phyloP scores from a whole-genome alignment of 2,113 vertebrate species.

The Struthio camelus region DNA sequence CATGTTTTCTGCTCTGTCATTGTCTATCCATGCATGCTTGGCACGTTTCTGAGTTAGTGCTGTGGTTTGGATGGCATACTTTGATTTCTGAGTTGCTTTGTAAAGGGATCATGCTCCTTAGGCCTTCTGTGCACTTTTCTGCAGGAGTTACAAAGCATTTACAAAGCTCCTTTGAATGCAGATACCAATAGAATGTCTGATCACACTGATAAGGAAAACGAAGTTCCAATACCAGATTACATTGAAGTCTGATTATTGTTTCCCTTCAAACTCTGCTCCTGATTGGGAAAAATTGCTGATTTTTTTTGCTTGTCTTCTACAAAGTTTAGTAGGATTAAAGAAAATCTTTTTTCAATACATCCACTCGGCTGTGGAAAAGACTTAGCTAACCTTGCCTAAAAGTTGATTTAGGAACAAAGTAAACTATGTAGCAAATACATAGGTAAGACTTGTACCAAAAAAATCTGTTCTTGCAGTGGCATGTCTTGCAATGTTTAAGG shows the following conservation, averaged over 20 bases:
- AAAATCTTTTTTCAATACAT: neutral
- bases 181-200: neutral
- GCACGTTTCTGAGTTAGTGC: neutral
- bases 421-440: neutral
- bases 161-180: neutral
- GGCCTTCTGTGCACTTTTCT: neutral
- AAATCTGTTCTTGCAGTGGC: neutral
- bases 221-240: neutral
- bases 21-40: neutral
- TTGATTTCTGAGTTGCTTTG: neutral
- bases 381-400: slow-evolving; percentile 50
- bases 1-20: neutral
- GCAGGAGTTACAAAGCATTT: neutral
- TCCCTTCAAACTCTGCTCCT: neutral
- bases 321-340: slow-evolving; percentile 49
- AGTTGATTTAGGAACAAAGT: neutral
- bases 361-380: neutral
- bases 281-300: neutral
- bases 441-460: neutral
- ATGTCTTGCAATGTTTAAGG: neutral
- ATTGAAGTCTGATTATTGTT: neutral
- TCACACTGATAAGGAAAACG: neutral
- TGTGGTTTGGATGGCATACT: neutral
- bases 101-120: neutral
- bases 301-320: slow-evolving; percentile 29